Conservation (phyloP, 2,113 vertebrate genomes). For the Canis aureus region DNA sequence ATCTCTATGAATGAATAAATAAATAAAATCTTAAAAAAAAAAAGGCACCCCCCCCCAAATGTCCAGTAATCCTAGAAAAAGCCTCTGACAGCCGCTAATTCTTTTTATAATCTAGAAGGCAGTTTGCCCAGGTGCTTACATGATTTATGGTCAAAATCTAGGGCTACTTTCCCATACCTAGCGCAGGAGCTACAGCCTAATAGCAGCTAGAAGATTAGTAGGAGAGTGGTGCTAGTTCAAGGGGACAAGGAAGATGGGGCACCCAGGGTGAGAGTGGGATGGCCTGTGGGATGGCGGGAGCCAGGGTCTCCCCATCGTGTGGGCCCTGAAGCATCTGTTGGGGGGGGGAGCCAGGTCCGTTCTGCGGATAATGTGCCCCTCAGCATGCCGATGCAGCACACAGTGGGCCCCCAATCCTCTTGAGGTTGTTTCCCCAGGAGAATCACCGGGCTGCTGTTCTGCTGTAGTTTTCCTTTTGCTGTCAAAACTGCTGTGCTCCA, state of each 20-base stretch:
- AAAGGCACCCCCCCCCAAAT: neutral
- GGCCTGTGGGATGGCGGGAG: neutral
- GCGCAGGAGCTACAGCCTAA: neutral
- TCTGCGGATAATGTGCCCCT: neutral
- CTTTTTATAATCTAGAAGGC: neutral
- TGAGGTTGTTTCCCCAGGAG: neutral
- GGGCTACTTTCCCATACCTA: neutral
- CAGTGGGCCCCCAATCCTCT: neutral
- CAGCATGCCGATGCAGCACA: neutral
- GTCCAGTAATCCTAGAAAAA: neutral
- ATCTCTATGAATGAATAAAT: no score
- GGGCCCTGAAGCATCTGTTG: neutral
- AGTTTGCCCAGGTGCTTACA: neutral
- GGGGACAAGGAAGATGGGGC: neutral
- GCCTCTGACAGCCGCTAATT: neutral
- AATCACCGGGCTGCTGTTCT: neutral
- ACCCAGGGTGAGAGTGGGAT: neutral
- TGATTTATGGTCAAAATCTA: neutral
- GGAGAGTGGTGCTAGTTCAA: neutral
- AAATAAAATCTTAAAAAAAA: no score
- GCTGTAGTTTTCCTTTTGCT: neutral
- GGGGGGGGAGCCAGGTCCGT: fast-evolving
- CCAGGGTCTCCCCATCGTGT: fast-evolving
- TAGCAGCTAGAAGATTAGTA: neutral
- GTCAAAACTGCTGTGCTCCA: neutral